These are phyloP conservation scores for Spilarctia lutea DNA, from an alignment of 2,888 invertebrate species.

Conservation along the genomic window DNA sequence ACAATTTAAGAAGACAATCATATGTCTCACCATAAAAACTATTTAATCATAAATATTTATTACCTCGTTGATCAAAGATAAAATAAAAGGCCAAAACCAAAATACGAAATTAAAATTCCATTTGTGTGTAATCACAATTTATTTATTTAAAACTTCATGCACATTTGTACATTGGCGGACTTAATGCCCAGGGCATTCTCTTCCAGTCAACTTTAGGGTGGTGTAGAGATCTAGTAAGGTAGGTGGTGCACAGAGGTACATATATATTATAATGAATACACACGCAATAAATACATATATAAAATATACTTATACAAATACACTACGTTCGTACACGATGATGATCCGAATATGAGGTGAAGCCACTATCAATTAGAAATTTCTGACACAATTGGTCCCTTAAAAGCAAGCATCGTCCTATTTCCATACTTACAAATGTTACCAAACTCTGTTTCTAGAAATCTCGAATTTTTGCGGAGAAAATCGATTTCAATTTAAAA, in stretches of 20 bases:
- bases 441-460: background rate
- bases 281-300: too few species aligned
- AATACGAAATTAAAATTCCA: background rate
- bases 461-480: background rate
- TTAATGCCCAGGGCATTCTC: too few species aligned
- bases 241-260: too few species aligned
- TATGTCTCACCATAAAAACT: background rate
- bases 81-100: background rate
- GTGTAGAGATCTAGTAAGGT: too few species aligned
- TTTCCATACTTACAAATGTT: background rate
- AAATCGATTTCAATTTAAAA: conserved; percentile 24
- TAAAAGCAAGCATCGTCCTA: background rate
- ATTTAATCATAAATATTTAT: background rate
- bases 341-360: too few species aligned
- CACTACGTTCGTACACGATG: too few species aligned
- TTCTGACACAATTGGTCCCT: background rate
- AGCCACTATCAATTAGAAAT: too few species aligned
- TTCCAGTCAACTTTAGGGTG: too few species aligned
- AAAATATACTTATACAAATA: too few species aligned
- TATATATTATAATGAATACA: too few species aligned
- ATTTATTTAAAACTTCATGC: too few species aligned
- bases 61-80: background rate
- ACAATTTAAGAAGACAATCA: background rate
- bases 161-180: too few species aligned
- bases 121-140: background rate